Percentiles rank a stretch among this genome's conserved stretches.
Evolutionary conservation across 2,113 vertebrate genomes (phyloP).

Genomic region (Neotragus pygmaeus): DNA sequence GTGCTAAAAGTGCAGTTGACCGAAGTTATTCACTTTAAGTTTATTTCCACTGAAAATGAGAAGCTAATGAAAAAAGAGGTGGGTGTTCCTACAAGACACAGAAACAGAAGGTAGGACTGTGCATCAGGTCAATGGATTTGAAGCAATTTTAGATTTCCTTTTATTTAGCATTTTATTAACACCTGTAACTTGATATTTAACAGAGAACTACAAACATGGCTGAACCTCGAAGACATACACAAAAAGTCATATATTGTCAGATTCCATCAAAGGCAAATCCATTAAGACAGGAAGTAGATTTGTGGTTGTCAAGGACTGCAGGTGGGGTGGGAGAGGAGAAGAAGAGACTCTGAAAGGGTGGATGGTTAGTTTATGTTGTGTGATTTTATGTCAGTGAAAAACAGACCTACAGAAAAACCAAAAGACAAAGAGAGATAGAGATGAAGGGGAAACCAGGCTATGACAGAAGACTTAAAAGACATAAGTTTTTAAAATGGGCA

Average conservation of each 20-base stretch:
- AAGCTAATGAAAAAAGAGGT: not conserved
- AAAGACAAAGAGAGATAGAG: not conserved
- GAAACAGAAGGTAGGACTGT: not conserved
- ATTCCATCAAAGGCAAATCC: not conserved
- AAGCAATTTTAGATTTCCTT: not conserved
- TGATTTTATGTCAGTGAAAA: too few relatives aligned
- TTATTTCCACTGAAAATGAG: not conserved
- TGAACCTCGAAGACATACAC: not conserved
- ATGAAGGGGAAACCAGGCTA: not conserved
- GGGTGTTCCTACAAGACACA: not conserved
- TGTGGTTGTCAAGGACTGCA: not conserved
- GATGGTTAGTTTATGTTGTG: too few relatives aligned
- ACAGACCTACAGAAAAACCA: not conserved
- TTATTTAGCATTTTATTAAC: not conserved
- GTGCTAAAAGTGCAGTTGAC: not conserved
- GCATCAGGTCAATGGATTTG: not conserved
- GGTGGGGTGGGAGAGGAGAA: not conserved
- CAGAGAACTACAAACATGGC: not conserved
- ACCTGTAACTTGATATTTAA: not conserved
- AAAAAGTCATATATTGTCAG: not conserved
- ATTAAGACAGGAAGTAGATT: not conserved
- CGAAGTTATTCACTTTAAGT: not conserved
- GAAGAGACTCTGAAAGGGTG: not conserved
- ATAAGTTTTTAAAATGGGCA: not conserved
- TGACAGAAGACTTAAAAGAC: not conserved